Percentiles rank a stretch among this genome's conserved stretches.
These are phyloP conservation scores for Brachyrhaphis roseni DNA, from an alignment of 2,797 vertebrate species.

Conservation along the genomic window DNA sequence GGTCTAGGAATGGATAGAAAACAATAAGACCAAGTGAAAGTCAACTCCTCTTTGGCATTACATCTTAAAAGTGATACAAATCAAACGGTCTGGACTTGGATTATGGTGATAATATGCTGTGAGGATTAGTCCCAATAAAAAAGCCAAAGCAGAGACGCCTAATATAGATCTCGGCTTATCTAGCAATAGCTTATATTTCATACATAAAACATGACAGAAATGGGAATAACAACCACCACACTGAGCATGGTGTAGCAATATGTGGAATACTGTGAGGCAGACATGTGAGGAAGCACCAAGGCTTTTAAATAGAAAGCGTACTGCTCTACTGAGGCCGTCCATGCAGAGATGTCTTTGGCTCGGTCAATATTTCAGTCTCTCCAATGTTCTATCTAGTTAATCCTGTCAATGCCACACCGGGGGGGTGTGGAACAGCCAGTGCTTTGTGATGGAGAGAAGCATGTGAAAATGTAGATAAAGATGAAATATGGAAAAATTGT, in stretches of 20 bases:
- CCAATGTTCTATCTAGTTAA: constrained; percentile 18
- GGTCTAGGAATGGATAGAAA: not conserved
- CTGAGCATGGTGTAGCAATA: constrained; percentile 39
- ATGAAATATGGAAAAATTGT: constrained; percentile 24
- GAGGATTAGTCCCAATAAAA: constrained; percentile 56
- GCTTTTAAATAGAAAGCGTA: constrained; percentile 28
- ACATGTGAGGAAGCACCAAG: constrained; percentile 12
- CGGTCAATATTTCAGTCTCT: constrained; percentile 25
- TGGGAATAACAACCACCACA: constrained; percentile 38
- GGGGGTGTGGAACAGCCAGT: not conserved
- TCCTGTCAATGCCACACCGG: constrained; percentile 23
- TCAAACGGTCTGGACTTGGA: constrained; percentile 3
- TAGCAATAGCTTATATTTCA: constrained; percentile 61
- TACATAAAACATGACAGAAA: constrained; percentile 73
- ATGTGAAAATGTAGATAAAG: not conserved
- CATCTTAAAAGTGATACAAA: not conserved
- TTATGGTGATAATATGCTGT: constrained; percentile 31
- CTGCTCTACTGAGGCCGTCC: constrained; percentile 18
- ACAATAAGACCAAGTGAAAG: not conserved
- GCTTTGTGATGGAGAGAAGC: constrained; percentile 4
- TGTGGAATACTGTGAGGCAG: constrained; percentile 20
- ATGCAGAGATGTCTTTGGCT: constrained; percentile 36
- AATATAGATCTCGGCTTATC: constrained; percentile 61
- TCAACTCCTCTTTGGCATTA: not conserved
- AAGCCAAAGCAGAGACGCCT: constrained; percentile 40